Evolutionary conservation across 2,113 vertebrate genomes (phyloP), one percentile per base, ranked within the genome.

Genomic region (Phycodurus eques): DNA sequence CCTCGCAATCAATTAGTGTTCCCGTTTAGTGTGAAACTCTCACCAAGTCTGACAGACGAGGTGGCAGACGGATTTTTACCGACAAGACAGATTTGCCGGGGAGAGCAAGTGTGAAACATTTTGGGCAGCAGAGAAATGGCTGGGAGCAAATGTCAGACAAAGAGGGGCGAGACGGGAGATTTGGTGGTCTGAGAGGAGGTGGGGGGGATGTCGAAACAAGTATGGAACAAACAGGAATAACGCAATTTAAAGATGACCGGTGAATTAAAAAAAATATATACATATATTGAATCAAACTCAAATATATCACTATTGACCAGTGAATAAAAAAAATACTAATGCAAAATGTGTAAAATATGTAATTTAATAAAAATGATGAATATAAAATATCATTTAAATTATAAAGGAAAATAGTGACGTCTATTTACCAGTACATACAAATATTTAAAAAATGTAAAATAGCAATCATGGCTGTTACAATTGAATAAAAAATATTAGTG

Each of bases 131-230:
- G 64, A 79, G 44, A 84, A 71, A 85, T 62, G 76, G 77, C 82
- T 54, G 10, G 66, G 74, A 81, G 72, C 76, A 83, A 84, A 84
- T 86, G 83, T 86, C 81, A 87, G 66, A 72, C 57, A 39, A 71
- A 14, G 62, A 70, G 72, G 39, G 2, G n/a, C 53, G 22, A 49
- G 74, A 81, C 13, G 12, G 9, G 15, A 35, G 31, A 8, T 56
- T 11, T 56, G 14, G 31, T 2, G 60, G 35, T 2, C 5, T 60
- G 15, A 6, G 31, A 33, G 15, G 75, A 44, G 4, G 17, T 60
- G n/a, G 51, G 71, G 82, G 68, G 68, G 57, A 81, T 85, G 83
- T 84, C 73, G 71, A 71, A 85, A 85, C 73, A 74, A 83, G 76
- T 64, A 74, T 78, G 79, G 74, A 70, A 47, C 75, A 75, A 72